These are phyloP conservation scores for Laticauda colubrina DNA, from an alignment of 2,113 vertebrate species.

Conservation along the genomic window DNA sequence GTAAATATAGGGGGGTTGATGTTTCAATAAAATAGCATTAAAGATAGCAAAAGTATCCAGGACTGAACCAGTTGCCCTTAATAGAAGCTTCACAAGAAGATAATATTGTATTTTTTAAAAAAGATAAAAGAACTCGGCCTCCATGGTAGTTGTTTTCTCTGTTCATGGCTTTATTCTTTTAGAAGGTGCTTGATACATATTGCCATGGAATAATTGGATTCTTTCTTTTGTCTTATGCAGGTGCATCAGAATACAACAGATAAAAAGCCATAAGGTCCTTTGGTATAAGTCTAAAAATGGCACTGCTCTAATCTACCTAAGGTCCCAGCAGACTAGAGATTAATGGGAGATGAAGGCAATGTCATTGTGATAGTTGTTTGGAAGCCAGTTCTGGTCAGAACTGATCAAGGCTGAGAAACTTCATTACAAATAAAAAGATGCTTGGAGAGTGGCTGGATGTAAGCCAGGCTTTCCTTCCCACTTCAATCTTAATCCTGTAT, in stretches of 20 bases:
- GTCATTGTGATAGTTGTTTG: background rate
- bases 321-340: rapidly evolving
- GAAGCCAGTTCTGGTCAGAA: background rate
- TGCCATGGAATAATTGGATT: constrained; percentile 27
- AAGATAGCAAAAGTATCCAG: constrained; percentile 3
- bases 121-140: constrained; percentile 1
- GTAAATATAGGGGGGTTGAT: rapidly evolving
- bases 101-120: background rate
- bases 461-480: background rate
- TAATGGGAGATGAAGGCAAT: background rate
- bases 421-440: background rate
- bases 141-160: background rate
- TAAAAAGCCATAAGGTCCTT: background rate
- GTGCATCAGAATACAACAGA: background rate
- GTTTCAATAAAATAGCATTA: background rate
- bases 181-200: background rate
- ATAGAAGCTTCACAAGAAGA: constrained; percentile 12
- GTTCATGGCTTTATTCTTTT: constrained; percentile 40
- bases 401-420: constrained; percentile 15
- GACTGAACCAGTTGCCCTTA: constrained; percentile 14
- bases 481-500: background rate
- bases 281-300: background rate
- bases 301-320: background rate
- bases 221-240: background rate
- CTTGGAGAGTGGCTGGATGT: background rate